Percentiles rank a stretch among this genome's conserved stretches.
These are phyloP conservation scores for Tiaroga cobitis DNA, from an alignment of 2,797 vertebrate genomes.

Conservation along the genomic window DNA sequence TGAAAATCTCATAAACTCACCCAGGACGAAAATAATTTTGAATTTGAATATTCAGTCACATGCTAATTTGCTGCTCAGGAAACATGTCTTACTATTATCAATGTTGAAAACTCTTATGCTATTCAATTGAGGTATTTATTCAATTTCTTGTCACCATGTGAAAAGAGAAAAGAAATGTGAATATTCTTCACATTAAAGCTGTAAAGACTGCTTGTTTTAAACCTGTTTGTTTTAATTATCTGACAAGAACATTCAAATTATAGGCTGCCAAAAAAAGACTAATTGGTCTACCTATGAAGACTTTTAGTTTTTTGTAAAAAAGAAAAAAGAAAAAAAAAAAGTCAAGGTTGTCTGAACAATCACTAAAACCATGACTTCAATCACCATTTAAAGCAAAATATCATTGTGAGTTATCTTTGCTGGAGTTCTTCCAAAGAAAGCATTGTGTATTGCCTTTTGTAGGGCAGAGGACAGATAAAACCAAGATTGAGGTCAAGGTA, in stretches of 20 bases:
- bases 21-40: too few relatives aligned
- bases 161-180: not conserved
- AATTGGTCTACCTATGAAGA: not conserved
- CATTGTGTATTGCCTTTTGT: not conserved
- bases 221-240: conserved; percentile 5
- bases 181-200: not conserved
- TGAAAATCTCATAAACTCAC: too few relatives aligned
- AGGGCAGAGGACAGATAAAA: not conserved
- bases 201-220: not conserved
- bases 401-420: conserved; percentile 12
- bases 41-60: too few relatives aligned
- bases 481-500: conserved; percentile 2
- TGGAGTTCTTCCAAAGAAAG: conserved; percentile 2
- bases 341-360: not conserved
- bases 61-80: not conserved
- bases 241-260: not conserved
- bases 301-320: too few relatives aligned
- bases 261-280: not conserved
- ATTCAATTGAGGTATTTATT: not conserved
- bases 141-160: not conserved
- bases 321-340: not conserved
- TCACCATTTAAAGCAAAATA: conserved; percentile 1
- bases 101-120: not conserved
- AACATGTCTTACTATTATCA: not conserved
- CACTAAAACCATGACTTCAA: not conserved